These are phyloP conservation scores for Oligia strigilis DNA, from an alignment of 2,888 invertebrate species.

Conservation along the genomic window DNA sequence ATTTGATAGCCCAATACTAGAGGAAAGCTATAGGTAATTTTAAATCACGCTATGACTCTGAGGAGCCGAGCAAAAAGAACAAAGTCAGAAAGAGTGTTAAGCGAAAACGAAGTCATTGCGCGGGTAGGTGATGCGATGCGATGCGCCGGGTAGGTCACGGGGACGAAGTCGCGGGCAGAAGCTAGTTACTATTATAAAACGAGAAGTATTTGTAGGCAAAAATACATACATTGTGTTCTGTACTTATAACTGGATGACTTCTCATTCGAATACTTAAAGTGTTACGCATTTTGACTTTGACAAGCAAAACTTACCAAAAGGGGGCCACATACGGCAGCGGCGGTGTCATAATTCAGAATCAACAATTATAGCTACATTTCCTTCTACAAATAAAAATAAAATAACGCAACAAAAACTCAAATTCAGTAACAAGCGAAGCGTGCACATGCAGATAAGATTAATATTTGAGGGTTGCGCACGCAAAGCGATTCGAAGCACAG, in stretches of 20 bases:
- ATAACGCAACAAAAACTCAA: constrained; percentile 31
- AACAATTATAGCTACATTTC: not conserved
- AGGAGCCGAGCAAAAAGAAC: no score
- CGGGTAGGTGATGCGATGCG: no score
- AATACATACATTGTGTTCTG: not conserved
- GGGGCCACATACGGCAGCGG: no score
- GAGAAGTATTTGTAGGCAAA: not conserved
- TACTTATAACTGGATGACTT: not conserved
- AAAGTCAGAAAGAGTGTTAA: no score
- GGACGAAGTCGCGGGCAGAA: no score
- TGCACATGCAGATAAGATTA: constrained; percentile 48
- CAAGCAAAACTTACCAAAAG: not conserved
- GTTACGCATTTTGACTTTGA: not conserved
- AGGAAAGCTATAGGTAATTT: no score
- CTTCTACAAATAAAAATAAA: not conserved
- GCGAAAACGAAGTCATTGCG: no score
- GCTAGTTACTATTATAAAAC: not conserved
- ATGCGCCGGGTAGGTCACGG: no score
- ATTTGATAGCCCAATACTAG: no score
- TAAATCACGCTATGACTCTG: no score
- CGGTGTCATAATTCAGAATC: not conserved
- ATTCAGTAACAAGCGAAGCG: constrained; percentile 31
- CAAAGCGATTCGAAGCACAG: constrained; percentile 40
- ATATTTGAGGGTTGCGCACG: constrained; percentile 45
- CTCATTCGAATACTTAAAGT: no score